A percentile compares a stretch with the other conserved stretches of the same genome.
phyloP scores from a whole-genome alignment of 2,888 invertebrate genomes.

The Pyrrhosoma nymphula region DNA sequence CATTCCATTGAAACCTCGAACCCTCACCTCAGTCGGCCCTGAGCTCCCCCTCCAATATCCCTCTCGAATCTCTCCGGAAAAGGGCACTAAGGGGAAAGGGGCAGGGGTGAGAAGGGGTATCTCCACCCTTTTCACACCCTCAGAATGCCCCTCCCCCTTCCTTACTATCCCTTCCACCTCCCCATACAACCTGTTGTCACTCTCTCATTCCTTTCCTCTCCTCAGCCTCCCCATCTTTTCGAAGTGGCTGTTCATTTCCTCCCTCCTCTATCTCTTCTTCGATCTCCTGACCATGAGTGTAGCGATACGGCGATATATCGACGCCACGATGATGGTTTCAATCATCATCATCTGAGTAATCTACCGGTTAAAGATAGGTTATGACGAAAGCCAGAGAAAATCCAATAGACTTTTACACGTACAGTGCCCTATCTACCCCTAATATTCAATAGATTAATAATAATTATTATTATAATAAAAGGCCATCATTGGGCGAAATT shows the following conservation, averaged over 20 bases:
- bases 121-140: constrained; percentile 6
- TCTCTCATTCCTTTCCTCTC: not conserved
- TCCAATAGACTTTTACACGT: no score
- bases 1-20: not conserved
- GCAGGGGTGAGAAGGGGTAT: not conserved
- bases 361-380: no score
- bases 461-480: no score
- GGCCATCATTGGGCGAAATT: no score
- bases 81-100: not conserved
- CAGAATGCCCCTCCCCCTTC: not conserved
- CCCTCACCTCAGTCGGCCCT: not conserved
- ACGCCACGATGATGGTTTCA: no score
- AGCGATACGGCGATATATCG: no score
- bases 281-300: not conserved
- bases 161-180: not conserved
- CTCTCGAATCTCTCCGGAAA: not conserved
- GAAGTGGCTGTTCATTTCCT: no score
- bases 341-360: no score
- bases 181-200: constrained; percentile 44
- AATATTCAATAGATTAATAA: no score
- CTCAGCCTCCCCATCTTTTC: not conserved
- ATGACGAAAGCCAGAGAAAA: no score
- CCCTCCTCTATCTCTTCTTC: not conserved
- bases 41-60: not conserved
- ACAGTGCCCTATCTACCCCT: no score